Base-by-base conservation (phyloP, 1,140 invertebrate species). In the Pogonomyrmex barbatus region DNA sequence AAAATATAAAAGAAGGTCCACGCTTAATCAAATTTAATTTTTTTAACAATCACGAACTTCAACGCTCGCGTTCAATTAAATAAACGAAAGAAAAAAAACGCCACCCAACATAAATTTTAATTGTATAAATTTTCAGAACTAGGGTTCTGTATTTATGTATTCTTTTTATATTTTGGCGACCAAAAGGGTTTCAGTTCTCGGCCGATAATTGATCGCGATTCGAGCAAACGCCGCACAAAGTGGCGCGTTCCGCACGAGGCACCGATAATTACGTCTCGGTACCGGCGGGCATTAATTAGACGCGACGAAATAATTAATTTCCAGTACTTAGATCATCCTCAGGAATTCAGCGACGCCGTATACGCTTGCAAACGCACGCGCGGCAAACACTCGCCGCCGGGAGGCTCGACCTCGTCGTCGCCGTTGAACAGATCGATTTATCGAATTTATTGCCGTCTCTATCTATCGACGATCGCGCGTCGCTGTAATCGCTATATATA, bases 261-360 rank as follows among this genome's bases (percentile, higher is more conserved):
- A 42, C 73, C 63, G 17, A 63, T 89, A 88, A 91, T 91, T 87
- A 87, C 85, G 63, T 56, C 60, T 76, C 73, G 24, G 65, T 54
- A 81, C 73, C 79, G 87, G 42, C 83, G 85, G 77, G 77, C 90
- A 92, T 92, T 93, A 92, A 93, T 93, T 93, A 89, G 81, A 92
- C 86, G 83, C 88, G 89, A 92, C 90, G 84, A 93, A 93, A 92
- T 91, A 93, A 93, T 93, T 93, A 92, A 92, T 93, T 91, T 91
- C 89, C 50, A n/a, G 50, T 71, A 73, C 73, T 92, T 91, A 90
- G 88, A 92, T 91, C 89, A 92, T 92, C 91, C 84, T 82, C 63
- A 75, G 82, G 91, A 91, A 90, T 91, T 56, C 81, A 75, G 33
- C 24, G n/a, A 62, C 42, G 60, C 39, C 42, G 12, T 9, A 54